phyloP scores from a whole-genome alignment of 1,140 invertebrate species.

The honey bee (Apis mellifera) region Amel_HAv3.1 CM009936.2:13029001-13029500 shows the following conservation, averaged over 20 bases:
- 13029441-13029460: slow-evolving; percentile 25
- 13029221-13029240: slow-evolving; percentile 21
- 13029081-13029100: not conserved
- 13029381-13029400: not conserved
- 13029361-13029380: slow-evolving; percentile 12
- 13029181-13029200: not conserved
- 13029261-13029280: slow-evolving; percentile 34
- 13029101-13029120: not conserved
- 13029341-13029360: slow-evolving; percentile 16
- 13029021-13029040: not conserved
- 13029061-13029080: not conserved
- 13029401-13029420: slow-evolving; percentile 6
- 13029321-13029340: slow-evolving; percentile 60
- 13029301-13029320: slow-evolving; percentile 55
- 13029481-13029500: not conserved
- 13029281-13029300: slow-evolving; percentile 48
- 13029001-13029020: not conserved
- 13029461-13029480: not conserved
- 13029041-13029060: not conserved
- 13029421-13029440: slow-evolving; percentile 3
- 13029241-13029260: slow-evolving; percentile 44
- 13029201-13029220: not conserved
- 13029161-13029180: not conserved
- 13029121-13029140: not conserved
- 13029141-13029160: not conserved